phyloP scores from a whole-genome alignment of 2,797 vertebrate species.

The Pampus argenteus region DNA sequence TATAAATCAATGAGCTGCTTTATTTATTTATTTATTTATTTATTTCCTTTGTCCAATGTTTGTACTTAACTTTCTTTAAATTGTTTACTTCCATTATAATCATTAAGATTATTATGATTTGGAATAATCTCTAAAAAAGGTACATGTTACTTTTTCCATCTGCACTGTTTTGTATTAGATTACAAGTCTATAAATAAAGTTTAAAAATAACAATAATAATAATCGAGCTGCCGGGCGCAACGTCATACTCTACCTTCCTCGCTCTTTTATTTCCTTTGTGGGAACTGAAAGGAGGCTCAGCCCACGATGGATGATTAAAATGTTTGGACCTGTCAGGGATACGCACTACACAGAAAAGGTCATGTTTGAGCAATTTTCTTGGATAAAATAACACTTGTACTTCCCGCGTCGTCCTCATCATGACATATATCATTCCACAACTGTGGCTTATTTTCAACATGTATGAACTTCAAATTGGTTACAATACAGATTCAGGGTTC shows the following conservation, averaged over 20 bases:
- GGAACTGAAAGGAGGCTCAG: slow-evolving; percentile 45
- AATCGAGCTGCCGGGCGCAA: no score
- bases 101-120: no score
- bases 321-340: slow-evolving; percentile 42
- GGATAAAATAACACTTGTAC: not conserved
- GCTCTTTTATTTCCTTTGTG: slow-evolving; percentile 40
- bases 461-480: not conserved
- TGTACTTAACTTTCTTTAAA: no score
- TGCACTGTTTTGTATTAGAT: no score
- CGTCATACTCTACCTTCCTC: slow-evolving; percentile 35
- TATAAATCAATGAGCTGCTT: slow-evolving; percentile 34
- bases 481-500: slow-evolving; percentile 1
- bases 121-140: no score
- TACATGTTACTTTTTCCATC: no score
- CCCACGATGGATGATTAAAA: slow-evolving; percentile 48
- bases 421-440: not conserved
- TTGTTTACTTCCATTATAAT: no score
- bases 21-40: no score
- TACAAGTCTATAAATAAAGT: no score
- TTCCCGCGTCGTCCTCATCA: not conserved
- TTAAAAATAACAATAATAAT: no score
- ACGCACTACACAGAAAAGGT: not conserved
- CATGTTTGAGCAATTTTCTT: not conserved
- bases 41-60: no score
- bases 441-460: not conserved